These are phyloP conservation scores for Tuberolachnus salignus DNA, from an alignment of 2,888 invertebrate species.

Conservation along the genomic window DNA sequence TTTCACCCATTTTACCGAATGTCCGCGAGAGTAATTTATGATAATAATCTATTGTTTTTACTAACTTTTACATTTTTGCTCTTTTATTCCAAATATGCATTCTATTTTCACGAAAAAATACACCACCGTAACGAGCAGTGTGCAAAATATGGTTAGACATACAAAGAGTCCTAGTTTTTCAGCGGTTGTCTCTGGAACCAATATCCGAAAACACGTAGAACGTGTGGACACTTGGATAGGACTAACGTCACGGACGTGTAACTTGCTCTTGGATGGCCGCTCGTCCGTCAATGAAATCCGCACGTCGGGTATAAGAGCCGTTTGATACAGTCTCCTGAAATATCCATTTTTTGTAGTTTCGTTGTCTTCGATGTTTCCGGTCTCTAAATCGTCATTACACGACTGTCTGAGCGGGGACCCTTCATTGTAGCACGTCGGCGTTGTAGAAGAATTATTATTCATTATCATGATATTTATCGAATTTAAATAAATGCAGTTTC, in stretches of 20 bases:
- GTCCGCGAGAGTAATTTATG: too few species aligned
- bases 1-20: too few species aligned
- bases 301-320: conserved; percentile 37
- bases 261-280: conserved; percentile 30
- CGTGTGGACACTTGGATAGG: conserved; percentile 22
- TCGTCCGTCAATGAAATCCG: conserved; percentile 28
- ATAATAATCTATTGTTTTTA: neutral
- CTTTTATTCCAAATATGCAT: conserved; percentile 27
- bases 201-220: conserved; percentile 36
- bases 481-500: conserved; percentile 17
- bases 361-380: neutral
- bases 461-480: conserved; percentile 14
- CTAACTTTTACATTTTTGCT: conserved; percentile 42
- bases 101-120: conserved; percentile 42
- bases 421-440: conserved; percentile 30
- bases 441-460: conserved; percentile 10
- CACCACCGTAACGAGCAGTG: conserved; percentile 13
- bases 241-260: conserved; percentile 27
- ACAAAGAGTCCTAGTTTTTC: conserved; percentile 31
- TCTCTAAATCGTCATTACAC: conserved; percentile 18
- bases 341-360: conserved; percentile 38
- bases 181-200: conserved; percentile 35
- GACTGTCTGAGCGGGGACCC: neutral
- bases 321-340: conserved; percentile 27
- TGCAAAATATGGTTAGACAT: conserved; percentile 25